Conservation (phyloP, 1,140 invertebrate species). For the Drosophila ironensis region DNA sequence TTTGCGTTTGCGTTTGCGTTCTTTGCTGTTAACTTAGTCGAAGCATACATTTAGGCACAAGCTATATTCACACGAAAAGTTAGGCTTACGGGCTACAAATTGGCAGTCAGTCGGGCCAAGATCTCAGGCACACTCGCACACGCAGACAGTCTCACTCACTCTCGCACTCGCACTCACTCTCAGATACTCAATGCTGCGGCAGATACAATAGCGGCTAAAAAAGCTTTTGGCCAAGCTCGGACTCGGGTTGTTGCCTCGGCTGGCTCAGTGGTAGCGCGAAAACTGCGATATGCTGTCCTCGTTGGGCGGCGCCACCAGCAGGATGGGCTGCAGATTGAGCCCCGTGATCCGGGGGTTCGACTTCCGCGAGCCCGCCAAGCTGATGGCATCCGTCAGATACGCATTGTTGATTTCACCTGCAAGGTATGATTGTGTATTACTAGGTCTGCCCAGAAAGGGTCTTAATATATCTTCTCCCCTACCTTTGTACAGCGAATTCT, state of each 20-base stretch:
- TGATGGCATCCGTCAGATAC: slow-evolving; percentile 90
- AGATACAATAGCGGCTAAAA: slow-evolving; percentile 22
- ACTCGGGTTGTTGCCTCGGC: slow-evolving; percentile 16
- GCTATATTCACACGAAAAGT: slow-evolving; percentile 57
- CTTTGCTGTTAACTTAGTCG: slow-evolving; percentile 22
- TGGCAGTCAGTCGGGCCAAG: slow-evolving; percentile 61
- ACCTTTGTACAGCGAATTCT: slow-evolving; percentile 86
- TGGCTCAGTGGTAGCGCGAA: slow-evolving; percentile 83
- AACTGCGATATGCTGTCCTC: slow-evolving; percentile 90
- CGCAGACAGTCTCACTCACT: slow-evolving; percentile 17
- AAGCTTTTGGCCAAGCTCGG: slow-evolving; percentile 28
- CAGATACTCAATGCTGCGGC: slow-evolving; percentile 1
- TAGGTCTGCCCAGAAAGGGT: too few species aligned
- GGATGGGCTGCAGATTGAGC: slow-evolving; percentile 91
- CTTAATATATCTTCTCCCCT: slow-evolving; percentile 1
- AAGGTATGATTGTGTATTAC: not conserved
- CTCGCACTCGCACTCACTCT: slow-evolving; percentile 20
- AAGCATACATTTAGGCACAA: slow-evolving; percentile 60
- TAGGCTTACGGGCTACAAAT: slow-evolving; percentile 46
- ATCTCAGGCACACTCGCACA: slow-evolving; percentile 3
- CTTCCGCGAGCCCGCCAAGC: slow-evolving; percentile 91
- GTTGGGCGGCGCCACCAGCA: slow-evolving; percentile 83
- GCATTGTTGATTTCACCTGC: slow-evolving; percentile 93
- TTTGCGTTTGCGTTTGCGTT: not conserved
- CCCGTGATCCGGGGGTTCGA: slow-evolving; percentile 83